Base-by-base conservation (phyloP, 2,113 vertebrate species). In the Balaenoptera acutorostrata region DNA sequence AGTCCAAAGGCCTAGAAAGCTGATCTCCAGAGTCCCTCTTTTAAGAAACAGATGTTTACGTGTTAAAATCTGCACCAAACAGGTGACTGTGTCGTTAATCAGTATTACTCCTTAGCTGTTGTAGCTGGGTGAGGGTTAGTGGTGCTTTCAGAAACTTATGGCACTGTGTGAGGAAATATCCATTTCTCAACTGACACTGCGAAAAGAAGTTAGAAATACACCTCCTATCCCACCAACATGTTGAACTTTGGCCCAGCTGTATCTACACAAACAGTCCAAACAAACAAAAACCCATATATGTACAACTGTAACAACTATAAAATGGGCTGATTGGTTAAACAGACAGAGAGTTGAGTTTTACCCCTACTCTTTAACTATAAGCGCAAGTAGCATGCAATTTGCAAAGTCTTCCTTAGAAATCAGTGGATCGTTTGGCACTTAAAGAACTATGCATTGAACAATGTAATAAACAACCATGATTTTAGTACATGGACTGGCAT, bases 401-500 rank as follows among this genome's bases (percentile, higher is more conserved):
- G 2, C 27, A 88, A 77, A 87, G 39, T 1, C 27, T 64, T 84
- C 64, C 55, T 83, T 84, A 75, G 27, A 97, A 97, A 96, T 95
- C 44, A 81, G 13, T 75, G 23, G 39, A 18, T 63, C 81, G 36
- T 96, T 88, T 64, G 52, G 14, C 89, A 88, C 36, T 84, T 88
- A 95, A 93, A 84, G 31, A 80, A n/a, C 68, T 88, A 63, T 63
- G 5, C 63, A 66, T n/a, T 89, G 61, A 90, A 61, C 25, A 78
- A 39, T 41, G 63, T 68, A 94, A 66, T 95, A 82, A 92, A 88
- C 27, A 57, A 15, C 81, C 49, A 77, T 59, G 25, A 81, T 91
- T 93, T 96, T 31, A 71, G 61, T 82, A 91, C 46, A 46, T 46
- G 46, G 49, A 66, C 23, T 72, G 33, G 9, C 17, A 18, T 72